phyloP scores from a whole-genome alignment of 2,797 vertebrate species.

The Benthosema pterotum region DNA sequence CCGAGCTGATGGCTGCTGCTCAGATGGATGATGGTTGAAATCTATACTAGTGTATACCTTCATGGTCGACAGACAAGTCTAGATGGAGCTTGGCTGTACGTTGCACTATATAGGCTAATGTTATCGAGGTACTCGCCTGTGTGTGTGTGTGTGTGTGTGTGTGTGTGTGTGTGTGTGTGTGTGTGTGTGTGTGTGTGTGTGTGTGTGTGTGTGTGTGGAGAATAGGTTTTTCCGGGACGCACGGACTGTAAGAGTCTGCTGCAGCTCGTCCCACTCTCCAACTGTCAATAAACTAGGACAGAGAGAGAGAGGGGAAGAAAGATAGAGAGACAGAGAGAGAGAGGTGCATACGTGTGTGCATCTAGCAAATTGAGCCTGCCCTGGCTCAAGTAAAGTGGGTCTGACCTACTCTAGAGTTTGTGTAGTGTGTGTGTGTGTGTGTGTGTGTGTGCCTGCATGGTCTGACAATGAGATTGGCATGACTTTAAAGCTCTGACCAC shows the following conservation, averaged over 20 bases:
- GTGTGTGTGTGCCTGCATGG: constrained; percentile 1
- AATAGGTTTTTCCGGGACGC: background rate
- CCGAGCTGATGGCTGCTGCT: background rate
- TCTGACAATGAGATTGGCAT: constrained; percentile 6
- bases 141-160: background rate
- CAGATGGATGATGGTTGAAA: background rate
- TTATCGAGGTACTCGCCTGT: background rate
- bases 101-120: background rate
- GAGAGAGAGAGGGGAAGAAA: constrained; percentile 1
- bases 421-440: constrained; percentile 8
- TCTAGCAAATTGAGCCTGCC: constrained; percentile 1
- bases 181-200: background rate
- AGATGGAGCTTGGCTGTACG: background rate
- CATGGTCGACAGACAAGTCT: constrained; percentile 15
- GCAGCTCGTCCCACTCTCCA: background rate
- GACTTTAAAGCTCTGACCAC: constrained; percentile 13
- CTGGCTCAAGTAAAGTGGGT: constrained; percentile 17
- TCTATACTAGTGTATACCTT: background rate
- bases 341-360: background rate
- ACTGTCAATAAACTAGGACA: background rate
- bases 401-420: constrained; percentile 8
- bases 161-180: background rate
- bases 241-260: background rate
- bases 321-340: background rate
- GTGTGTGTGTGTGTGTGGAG: constrained; percentile 2